Evolutionary conservation across 2,888 invertebrate genomes (phyloP).

Genomic region (Lasius fuliginosus): DNA sequence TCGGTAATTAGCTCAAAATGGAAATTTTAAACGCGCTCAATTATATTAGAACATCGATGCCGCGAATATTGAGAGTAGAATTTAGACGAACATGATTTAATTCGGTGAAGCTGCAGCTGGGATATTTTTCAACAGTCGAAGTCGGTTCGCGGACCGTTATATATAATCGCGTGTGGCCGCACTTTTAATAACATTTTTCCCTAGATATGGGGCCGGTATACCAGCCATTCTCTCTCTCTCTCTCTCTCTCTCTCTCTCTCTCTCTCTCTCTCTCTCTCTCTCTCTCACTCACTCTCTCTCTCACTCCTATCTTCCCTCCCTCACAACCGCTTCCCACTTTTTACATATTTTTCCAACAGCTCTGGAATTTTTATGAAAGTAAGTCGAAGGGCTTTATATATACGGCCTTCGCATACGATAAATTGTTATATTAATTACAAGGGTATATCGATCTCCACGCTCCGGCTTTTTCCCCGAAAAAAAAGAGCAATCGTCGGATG

Average conservation of each 20-base stretch:
- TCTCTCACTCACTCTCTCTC: slow-evolving; percentile 24
- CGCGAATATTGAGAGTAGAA: background rate
- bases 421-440: slow-evolving; percentile 81
- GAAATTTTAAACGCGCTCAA: background rate
- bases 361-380: slow-evolving; percentile 79
- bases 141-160: slow-evolving; percentile 10
- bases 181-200: slow-evolving; percentile 76
- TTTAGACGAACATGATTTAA: background rate
- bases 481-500: background rate
- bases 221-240: slow-evolving; percentile 35
- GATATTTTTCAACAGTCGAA: slow-evolving; percentile 29
- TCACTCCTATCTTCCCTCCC: slow-evolving; percentile 7
- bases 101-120: background rate
- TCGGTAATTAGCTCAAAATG: slow-evolving; percentile 8
- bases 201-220: slow-evolving; percentile 44
- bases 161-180: slow-evolving; percentile 36
- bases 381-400: slow-evolving; percentile 60
- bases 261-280: slow-evolving; percentile 32
- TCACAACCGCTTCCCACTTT: slow-evolving; percentile 53
- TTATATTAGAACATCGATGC: background rate
- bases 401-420: slow-evolving; percentile 63
- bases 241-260: slow-evolving; percentile 5
- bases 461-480: background rate
- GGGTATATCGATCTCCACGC: slow-evolving; percentile 63
- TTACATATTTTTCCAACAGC: slow-evolving; percentile 70